Base-by-base conservation (phyloP, 2,113 vertebrate species). In the Myocastor coypus region DNA sequence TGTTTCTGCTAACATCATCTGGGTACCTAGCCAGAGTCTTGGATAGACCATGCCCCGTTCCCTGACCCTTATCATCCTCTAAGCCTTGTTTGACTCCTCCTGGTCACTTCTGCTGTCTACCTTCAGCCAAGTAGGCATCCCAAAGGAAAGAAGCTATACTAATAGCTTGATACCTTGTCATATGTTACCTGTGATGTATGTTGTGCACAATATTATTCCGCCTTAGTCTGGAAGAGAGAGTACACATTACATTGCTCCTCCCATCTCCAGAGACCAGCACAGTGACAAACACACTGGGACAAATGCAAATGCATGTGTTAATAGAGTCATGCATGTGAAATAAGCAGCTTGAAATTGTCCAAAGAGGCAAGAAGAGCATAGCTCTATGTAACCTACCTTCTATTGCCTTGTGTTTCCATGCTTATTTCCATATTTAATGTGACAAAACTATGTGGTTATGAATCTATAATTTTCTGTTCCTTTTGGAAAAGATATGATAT, bases 381-480 rank as follows among this genome's bases (percentile, higher is more conserved):
- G 64, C 59, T 84, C 26, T n/a, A 40, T 55, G 83, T 89, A n/a
- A 78, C 82, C 84, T 93, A 81, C 92, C 94, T 96, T 91, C 95
- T 57, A 83, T 80, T 88, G 37, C 52, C 24, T 88, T n/a, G 3
- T 92, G 64, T 96, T 91, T 75, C 71, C 28, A 59, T 19, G 83
- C 32, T 83, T 88, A 66, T 96, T 97, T 94, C 94, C 73, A 86
- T 34, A n/a, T 71, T 50, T 90, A 94, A 75, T 7, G 40, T 75
- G 55, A 57, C 86, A 92, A 63, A 80, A 59, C 61, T 94, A 4
- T 80, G 37, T 80, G 55, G 83, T 94, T 89, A 55, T 7, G 6
- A 28, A 80, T 57, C 57, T 89, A 37, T 71, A 37, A 83, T 42
- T 91, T 93, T 63, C 78, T 83, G 82, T 89, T 96, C 13, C 59